phyloP scores from a whole-genome alignment of 2,113 vertebrate genomes.

The Zeus faber region DNA sequence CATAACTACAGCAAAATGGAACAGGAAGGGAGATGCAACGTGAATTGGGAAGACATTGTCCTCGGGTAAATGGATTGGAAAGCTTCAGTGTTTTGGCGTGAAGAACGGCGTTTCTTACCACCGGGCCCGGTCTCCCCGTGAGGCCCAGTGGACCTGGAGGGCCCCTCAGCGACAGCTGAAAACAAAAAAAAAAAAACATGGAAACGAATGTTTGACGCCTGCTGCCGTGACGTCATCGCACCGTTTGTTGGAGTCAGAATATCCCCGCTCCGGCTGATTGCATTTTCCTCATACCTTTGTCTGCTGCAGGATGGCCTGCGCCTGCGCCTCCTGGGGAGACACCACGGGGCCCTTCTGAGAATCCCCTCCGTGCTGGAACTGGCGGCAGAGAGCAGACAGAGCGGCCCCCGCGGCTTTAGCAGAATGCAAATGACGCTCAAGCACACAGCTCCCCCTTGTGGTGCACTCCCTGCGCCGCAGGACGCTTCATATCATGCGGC shows the following conservation, averaged over 20 bases:
- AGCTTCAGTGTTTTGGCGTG: too few relatives aligned
- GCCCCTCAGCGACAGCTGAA: slow-evolving; percentile 85
- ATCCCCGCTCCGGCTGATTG: neutral
- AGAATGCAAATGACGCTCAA: slow-evolving; percentile 47
- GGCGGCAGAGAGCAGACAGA: slow-evolving; percentile 28
- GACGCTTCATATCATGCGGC: neutral
- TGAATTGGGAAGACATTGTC: too few relatives aligned
- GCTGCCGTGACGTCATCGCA: neutral
- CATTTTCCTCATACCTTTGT: slow-evolving; percentile 73
- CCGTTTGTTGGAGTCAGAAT: neutral
- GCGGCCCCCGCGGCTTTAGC: slow-evolving; percentile 11
- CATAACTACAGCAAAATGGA: too few relatives aligned
- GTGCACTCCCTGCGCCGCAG: slow-evolving; percentile 24
- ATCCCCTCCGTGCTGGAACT: slow-evolving; percentile 84
- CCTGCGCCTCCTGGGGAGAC: slow-evolving; percentile 87
- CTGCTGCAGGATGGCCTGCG: slow-evolving; percentile 87
- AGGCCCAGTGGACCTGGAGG: slow-evolving; percentile 83
- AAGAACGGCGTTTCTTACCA: slow-evolving; percentile 77
- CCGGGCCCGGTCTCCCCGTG: slow-evolving; percentile 80
- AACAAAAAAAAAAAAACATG: slow-evolving; percentile 19
- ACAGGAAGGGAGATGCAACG: too few relatives aligned
- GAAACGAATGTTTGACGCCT: neutral
- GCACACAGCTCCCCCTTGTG: slow-evolving; percentile 75
- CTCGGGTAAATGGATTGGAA: too few relatives aligned
- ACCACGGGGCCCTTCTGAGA: slow-evolving; percentile 82